Conservation (phyloP, 1,140 invertebrate species). For the Hestina assimilis region DNA sequence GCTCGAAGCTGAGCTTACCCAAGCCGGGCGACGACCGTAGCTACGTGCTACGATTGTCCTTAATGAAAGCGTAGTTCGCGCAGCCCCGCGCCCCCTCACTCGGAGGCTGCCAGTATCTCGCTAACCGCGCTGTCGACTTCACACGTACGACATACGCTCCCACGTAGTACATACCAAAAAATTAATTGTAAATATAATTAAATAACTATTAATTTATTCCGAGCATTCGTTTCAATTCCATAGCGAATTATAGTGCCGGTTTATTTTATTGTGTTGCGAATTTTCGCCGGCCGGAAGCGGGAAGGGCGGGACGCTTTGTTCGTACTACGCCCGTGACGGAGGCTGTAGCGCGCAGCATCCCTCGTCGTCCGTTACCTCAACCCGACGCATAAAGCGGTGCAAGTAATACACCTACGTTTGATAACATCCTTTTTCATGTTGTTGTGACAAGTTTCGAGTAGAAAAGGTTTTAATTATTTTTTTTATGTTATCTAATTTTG, state of each 20-base stretch:
- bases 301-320: constrained; percentile 64
- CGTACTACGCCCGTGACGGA: constrained; percentile 61
- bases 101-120: constrained; percentile 72
- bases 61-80: constrained; percentile 65
- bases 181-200: constrained; percentile 21
- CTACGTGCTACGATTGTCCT: constrained; percentile 52
- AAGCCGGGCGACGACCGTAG: constrained; percentile 54
- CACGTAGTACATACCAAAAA: constrained; percentile 15
- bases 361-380: constrained; percentile 7
- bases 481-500: background rate
- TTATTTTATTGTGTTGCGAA: constrained; percentile 47
- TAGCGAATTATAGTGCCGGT: constrained; percentile 41
- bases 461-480: too few relatives aligned
- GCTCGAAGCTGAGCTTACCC: constrained; percentile 40
- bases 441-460: background rate
- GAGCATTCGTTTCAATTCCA: constrained; percentile 37
- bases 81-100: constrained; percentile 57
- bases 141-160: constrained; percentile 48
- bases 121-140: constrained; percentile 58
- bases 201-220: constrained; percentile 32
- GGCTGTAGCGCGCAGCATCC: constrained; percentile 72
- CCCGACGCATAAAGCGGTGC: constrained; percentile 13
- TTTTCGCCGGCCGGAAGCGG: constrained; percentile 33
- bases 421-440: constrained; percentile 13
- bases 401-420: constrained; percentile 13